phyloP scores from a whole-genome alignment of 1,140 invertebrate species.

The Leptestheria dahalacensis region DNA sequence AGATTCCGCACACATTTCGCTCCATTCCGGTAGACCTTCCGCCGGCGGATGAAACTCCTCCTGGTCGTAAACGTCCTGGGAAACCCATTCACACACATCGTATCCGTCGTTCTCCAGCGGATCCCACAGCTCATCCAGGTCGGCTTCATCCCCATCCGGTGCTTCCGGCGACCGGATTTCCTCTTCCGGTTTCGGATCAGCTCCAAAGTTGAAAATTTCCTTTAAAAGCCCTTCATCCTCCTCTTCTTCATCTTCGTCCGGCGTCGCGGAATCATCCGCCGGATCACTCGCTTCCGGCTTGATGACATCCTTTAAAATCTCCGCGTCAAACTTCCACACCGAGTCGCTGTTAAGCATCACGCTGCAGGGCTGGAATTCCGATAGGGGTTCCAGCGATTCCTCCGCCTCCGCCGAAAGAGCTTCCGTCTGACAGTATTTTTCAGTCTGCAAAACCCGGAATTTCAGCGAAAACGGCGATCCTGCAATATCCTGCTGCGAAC shows the following conservation, averaged over 20 bases:
- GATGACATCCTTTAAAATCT: conserved; percentile 11
- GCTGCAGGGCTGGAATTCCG: conserved; percentile 36
- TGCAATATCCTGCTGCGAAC: not conserved
- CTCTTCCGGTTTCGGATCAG: not conserved
- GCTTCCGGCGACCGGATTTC: too few relatives aligned
- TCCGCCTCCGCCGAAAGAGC: conserved; percentile 21
- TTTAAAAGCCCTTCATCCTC: conserved; percentile 6
- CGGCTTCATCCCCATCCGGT: conserved; percentile 13
- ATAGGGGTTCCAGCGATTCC: conserved; percentile 30
- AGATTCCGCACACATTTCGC: not conserved
- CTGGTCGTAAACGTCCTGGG: conserved; percentile 8
- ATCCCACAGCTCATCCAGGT: conserved; percentile 13
- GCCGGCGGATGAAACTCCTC: conserved; percentile 5
- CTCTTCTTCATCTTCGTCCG: conserved; percentile 4
- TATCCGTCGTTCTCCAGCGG: conserved; percentile 3
- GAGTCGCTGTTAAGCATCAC: conserved; percentile 35
- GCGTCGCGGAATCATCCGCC: not conserved
- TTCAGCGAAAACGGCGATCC: conserved; percentile 32
- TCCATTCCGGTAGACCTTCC: not conserved
- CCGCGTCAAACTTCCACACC: conserved; percentile 10
- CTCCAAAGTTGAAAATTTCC: not conserved
- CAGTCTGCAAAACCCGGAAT: conserved; percentile 36
- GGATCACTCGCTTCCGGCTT: conserved; percentile 3
- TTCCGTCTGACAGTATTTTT: conserved; percentile 41
- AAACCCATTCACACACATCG: conserved; percentile 14